These are phyloP conservation scores for Gallinago nigripennis DNA, from an alignment of 2,797 vertebrate genomes.

Conservation along the genomic window DNA sequence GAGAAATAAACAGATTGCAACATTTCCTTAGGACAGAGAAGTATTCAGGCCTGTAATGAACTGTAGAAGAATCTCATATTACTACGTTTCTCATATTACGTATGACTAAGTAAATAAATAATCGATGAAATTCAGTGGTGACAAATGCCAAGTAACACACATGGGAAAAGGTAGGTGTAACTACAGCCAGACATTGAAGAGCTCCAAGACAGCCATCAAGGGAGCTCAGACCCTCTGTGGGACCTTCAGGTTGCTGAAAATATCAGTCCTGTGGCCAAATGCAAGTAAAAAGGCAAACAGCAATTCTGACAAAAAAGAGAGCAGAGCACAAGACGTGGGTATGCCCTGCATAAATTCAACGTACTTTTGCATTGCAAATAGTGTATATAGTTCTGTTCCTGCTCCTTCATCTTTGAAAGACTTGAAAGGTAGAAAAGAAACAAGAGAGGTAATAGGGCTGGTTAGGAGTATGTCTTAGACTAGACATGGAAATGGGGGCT, in stretches of 20 bases:
- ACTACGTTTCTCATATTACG: no score
- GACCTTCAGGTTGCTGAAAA: not conserved
- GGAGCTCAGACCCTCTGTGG: not conserved
- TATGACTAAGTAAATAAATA: not conserved
- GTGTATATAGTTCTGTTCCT: not conserved
- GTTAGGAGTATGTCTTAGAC: not conserved
- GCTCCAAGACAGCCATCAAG: not conserved
- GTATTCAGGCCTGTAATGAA: not conserved
- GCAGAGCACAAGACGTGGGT: not conserved
- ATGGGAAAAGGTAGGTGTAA: not conserved
- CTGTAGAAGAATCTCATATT: not conserved
- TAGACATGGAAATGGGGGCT: not conserved
- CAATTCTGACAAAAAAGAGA: not conserved
- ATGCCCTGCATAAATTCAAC: not conserved
- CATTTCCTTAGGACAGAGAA: not conserved
- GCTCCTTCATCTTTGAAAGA: not conserved
- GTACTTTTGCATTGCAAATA: not conserved
- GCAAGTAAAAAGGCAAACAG: not conserved
- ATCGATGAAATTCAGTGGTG: not conserved
- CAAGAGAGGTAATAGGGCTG: not conserved
- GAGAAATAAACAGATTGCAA: not conserved
- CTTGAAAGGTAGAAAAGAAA: not conserved
- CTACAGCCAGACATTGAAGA: not conserved
- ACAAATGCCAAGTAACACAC: not conserved
- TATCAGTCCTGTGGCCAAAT: not conserved